Evolutionary conservation across 2,888 invertebrate species (phyloP).

Genomic region (Temnothorax unifasciatus): DNA sequence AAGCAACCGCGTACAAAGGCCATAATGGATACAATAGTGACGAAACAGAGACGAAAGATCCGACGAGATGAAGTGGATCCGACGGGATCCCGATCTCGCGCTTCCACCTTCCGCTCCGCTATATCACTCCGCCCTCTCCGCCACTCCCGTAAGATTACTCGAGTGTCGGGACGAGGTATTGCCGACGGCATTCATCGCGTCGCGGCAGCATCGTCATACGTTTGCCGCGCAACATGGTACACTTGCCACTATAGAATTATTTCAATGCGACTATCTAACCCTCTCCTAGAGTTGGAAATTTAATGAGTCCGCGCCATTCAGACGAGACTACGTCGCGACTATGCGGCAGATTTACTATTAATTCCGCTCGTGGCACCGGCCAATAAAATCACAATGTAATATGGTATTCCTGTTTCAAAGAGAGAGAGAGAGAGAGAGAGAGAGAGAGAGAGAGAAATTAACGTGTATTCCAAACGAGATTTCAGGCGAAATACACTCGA

Average conservation of each 20-base stretch:
- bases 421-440: not conserved
- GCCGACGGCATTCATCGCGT: slow-evolving; percentile 14
- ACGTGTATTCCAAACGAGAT: not conserved
- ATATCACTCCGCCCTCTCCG: not conserved
- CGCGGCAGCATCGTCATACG: not conserved
- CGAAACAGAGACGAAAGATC: slow-evolving; percentile 35
- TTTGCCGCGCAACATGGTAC: slow-evolving; percentile 24
- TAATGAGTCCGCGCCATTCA: slow-evolving; percentile 82
- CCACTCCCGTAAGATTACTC: slow-evolving; percentile 15
- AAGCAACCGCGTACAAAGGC: slow-evolving; percentile 51
- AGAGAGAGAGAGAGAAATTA: not conserved
- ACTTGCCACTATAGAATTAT: slow-evolving; percentile 78
- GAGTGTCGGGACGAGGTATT: not conserved
- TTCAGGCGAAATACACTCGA: not conserved
- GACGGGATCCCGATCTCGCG: slow-evolving; percentile 67
- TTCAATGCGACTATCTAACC: slow-evolving; percentile 77
- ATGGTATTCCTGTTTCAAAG: not conserved
- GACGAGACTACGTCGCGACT: slow-evolving; percentile 53
- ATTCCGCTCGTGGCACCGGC: slow-evolving; percentile 49
- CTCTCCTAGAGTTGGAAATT: slow-evolving; percentile 79
- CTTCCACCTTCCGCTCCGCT: slow-evolving; percentile 33
- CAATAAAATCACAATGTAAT: slow-evolving; percentile 16
- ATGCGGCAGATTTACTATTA: slow-evolving; percentile 71
- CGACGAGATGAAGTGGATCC: slow-evolving; percentile 58
- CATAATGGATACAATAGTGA: slow-evolving; percentile 46